phyloP scores from a whole-genome alignment of 2,888 invertebrate species.

The Campoletis raptor region DNA sequence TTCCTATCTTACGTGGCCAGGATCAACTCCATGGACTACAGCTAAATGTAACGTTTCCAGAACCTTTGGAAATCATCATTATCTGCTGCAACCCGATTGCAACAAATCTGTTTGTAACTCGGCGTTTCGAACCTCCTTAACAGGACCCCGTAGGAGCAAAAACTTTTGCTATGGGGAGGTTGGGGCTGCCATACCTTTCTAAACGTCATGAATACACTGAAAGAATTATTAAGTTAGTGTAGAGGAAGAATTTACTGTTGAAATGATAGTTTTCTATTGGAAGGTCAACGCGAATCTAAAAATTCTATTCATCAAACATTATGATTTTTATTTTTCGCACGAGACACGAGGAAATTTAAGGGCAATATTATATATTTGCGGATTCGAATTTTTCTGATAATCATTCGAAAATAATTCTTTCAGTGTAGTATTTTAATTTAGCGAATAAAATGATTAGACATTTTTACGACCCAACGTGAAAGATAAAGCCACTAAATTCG shows the following conservation, averaged over 20 bases:
- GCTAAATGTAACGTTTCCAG: slow-evolving; percentile 62
- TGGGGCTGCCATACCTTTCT: slow-evolving; percentile 79
- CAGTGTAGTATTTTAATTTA: background rate
- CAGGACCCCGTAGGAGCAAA: slow-evolving; percentile 23
- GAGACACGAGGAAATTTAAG: background rate
- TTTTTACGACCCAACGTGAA: background rate
- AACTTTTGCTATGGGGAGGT: slow-evolving; percentile 71
- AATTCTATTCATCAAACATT: background rate
- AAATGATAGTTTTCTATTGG: background rate
- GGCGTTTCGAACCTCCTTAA: slow-evolving; percentile 46
- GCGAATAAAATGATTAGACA: background rate
- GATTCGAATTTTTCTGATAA: background rate
- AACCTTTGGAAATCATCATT: slow-evolving; percentile 71
- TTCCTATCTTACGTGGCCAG: slow-evolving; percentile 80
- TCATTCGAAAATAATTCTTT: background rate
- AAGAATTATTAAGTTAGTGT: background rate
- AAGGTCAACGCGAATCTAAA: background rate
- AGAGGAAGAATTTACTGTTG: background rate
- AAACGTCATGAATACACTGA: slow-evolving; percentile 26
- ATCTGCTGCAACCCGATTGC: slow-evolving; percentile 71
- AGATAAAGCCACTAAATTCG: background rate
- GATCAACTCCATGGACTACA: slow-evolving; percentile 68
- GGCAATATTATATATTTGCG: background rate
- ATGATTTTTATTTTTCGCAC: background rate
- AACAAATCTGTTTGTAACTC: slow-evolving; percentile 60